Percentiles rank a stretch among this genome's conserved stretches.
Evolutionary conservation across 2,888 invertebrate genomes (phyloP).

Genomic region (Serrognathus titanus): DNA sequence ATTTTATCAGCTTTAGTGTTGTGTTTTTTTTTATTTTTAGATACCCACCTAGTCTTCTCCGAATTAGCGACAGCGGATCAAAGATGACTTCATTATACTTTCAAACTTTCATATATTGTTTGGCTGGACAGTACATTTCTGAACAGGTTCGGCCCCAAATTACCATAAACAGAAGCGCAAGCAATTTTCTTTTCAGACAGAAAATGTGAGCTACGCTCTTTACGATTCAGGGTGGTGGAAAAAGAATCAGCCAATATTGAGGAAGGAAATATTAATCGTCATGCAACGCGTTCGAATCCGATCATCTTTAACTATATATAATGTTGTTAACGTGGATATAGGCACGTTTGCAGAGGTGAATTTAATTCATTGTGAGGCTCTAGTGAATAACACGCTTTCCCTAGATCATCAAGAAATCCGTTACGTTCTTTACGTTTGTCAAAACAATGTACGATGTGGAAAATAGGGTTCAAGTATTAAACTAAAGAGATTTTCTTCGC

Average conservation of each 20-base stretch:
- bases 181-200: neutral
- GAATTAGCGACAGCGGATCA: no score
- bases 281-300: neutral
- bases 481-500: no score
- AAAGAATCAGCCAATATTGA: neutral
- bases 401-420: no score
- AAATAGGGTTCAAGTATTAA: no score
- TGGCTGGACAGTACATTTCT: constrained; percentile 1
- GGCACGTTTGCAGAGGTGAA: neutral
- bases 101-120: constrained; percentile 4
- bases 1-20: no score
- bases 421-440: no score
- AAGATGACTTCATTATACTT: no score
- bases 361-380: neutral
- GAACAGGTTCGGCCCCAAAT: neutral
- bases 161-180: neutral
- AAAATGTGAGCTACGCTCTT: neutral
- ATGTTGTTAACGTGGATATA: neutral
- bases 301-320: no score
- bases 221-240: neutral
- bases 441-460: no score
- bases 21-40: no score
- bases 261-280: neutral
- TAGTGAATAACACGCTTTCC: no score
- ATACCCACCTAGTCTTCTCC: no score